These are phyloP conservation scores for Xiphydria camelus DNA, from an alignment of 2,888 invertebrate genomes.

Conservation along the genomic window DNA sequence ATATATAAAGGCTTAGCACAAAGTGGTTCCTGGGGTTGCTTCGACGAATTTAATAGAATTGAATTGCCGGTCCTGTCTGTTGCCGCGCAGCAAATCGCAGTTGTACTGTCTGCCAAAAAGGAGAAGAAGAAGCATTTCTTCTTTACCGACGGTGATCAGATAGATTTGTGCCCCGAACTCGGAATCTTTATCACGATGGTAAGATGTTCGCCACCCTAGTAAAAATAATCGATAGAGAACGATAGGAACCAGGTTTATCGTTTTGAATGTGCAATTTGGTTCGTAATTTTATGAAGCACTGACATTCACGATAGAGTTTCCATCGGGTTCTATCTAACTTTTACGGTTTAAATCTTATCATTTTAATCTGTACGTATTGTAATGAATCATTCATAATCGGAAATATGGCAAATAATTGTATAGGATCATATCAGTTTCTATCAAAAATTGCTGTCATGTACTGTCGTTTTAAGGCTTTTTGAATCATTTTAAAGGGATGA, in stretches of 20 bases:
- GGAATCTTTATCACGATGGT: constrained; percentile 98
- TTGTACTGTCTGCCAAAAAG: constrained; percentile 88
- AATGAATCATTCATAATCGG: too few relatives aligned
- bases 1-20: constrained; percentile 96
- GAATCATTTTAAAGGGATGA: too few relatives aligned
- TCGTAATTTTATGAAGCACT: neutral
- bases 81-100: constrained; percentile 96
- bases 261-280: too few relatives aligned
- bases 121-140: constrained; percentile 89
- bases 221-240: too few relatives aligned
- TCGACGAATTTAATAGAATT: constrained; percentile 96
- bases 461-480: too few relatives aligned
- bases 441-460: too few relatives aligned
- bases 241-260: constrained; percentile 1
- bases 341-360: too few relatives aligned
- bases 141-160: constrained; percentile 92
- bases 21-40: constrained; percentile 97
- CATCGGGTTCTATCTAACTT: neutral
- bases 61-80: constrained; percentile 93
- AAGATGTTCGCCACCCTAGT: constrained; percentile 36
- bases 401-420: too few relatives aligned
- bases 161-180: constrained; percentile 93
- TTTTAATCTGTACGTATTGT: too few relatives aligned
- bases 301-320: neutral
- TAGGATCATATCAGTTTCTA: too few relatives aligned